phyloP scores from a whole-genome alignment of 2,888 invertebrate species.

The Meganola albula region DNA sequence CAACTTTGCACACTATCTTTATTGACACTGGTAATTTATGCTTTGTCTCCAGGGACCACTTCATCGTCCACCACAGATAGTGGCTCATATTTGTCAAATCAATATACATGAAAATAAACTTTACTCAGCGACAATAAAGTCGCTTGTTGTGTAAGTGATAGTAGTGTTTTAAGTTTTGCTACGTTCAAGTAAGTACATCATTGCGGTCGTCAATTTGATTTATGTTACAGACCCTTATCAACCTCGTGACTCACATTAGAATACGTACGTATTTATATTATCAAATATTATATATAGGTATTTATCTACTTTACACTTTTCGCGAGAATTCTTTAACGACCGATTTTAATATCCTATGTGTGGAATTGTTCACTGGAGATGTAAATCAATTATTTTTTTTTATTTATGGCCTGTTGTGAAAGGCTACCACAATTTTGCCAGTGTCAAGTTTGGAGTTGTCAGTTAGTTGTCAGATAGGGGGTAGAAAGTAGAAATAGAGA shows the following conservation, averaged over 20 bases:
- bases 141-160: conserved; percentile 9
- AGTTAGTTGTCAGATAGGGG: no score
- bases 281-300: no score
- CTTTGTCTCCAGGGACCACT: conserved; percentile 34
- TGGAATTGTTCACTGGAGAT: no score
- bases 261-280: conserved; percentile 16
- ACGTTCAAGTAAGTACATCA: conserved; percentile 27
- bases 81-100: conserved; percentile 20
- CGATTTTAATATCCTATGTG: no score
- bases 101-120: conserved; percentile 18
- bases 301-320: no score
- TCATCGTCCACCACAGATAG: conserved; percentile 25
- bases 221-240: conserved; percentile 20
- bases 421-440: no score
- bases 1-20: conserved; percentile 45
- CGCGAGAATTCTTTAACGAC: no score
- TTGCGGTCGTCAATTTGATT: conserved; percentile 27
- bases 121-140: conserved; percentile 14
- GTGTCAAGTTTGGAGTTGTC: no score
- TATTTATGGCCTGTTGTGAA: no score
- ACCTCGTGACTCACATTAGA: conserved; percentile 16
- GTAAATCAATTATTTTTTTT: no score
- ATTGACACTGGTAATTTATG: conserved; percentile 38
- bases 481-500: no score
- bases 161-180: conserved; percentile 13